Conservation (phyloP, 2,888 invertebrate species). For the Cheilosia scutellata region DNA sequence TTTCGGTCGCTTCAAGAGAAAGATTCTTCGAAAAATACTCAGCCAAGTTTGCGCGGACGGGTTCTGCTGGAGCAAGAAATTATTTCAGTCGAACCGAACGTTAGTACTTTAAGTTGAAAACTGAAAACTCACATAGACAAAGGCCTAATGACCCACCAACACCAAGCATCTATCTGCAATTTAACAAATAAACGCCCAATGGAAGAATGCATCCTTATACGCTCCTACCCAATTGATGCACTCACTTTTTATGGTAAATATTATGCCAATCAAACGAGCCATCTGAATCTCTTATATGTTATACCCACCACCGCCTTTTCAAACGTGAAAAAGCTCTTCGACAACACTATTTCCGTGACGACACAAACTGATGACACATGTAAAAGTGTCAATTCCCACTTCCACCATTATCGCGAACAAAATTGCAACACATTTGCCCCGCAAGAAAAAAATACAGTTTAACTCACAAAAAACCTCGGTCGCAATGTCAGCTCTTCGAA, state of each 20-base stretch:
- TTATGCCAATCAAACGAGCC: constrained; percentile 1
- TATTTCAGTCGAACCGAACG: no score
- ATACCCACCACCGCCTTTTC: neutral
- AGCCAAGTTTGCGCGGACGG: no score
- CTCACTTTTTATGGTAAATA: neutral
- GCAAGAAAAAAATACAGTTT: neutral
- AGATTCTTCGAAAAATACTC: no score
- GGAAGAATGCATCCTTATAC: no score
- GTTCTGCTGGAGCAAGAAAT: no score
- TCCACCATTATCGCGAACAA: constrained; percentile 30
- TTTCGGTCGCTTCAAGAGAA: no score
- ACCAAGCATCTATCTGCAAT: no score
- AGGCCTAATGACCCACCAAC: no score
- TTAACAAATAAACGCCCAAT: no score
- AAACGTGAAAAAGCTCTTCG: neutral
- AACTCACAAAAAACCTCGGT: constrained; percentile 14
- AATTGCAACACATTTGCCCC: constrained; percentile 36
- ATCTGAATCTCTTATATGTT: constrained; percentile 10
- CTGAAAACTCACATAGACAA: no score
- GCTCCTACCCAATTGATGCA: neutral
- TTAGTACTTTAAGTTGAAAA: no score
- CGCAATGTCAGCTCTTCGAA: constrained; percentile 60
- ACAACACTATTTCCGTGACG: constrained; percentile 2
- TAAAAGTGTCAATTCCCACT: constrained; percentile 54
- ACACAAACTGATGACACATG: constrained; percentile 55